These are phyloP conservation scores for Barbus barbus DNA, from an alignment of 2,113 vertebrate species.

Conservation along the genomic window DNA sequence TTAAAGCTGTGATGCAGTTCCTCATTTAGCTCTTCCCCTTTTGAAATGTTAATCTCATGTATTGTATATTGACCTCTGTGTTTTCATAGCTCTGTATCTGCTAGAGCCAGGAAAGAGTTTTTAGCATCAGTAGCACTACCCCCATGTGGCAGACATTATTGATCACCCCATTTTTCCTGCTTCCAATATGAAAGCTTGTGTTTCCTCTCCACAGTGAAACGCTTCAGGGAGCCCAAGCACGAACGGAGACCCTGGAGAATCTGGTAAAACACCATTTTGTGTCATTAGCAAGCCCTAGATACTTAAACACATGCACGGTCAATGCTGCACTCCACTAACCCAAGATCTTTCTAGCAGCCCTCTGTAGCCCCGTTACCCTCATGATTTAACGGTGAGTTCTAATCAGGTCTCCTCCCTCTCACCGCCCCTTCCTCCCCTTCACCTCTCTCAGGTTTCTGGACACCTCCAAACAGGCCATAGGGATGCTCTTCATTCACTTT, in stretches of 20 bases:
- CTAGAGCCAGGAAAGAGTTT: neutral
- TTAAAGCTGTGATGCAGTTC: neutral
- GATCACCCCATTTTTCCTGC: constrained; percentile 17
- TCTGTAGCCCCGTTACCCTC: neutral
- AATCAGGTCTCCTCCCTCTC: constrained; percentile 25
- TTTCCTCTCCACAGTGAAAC: constrained; percentile 84
- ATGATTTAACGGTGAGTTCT: constrained; percentile 1
- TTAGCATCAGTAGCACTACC: constrained; percentile 2
- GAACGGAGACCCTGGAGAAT: constrained; percentile 97
- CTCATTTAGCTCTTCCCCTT: neutral
- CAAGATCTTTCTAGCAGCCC: neutral
- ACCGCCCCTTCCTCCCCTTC: neutral
- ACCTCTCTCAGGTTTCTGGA: constrained; percentile 89
- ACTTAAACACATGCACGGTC: constrained; percentile 19
- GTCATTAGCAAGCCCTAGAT: constrained; percentile 10
- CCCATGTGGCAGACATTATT: constrained; percentile 23
- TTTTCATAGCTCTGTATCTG: neutral
- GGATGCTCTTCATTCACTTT: constrained; percentile 99
- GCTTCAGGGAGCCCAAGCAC: constrained; percentile 97
- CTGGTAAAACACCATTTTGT: constrained; percentile 78
- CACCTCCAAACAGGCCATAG: constrained; percentile 98
- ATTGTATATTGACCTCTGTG: neutral
- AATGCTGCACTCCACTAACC: neutral
- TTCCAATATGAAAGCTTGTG: constrained; percentile 18
- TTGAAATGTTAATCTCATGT: neutral